Base-by-base conservation (phyloP, 2,888 invertebrate genomes). In the Arctia plantaginis region DNA sequence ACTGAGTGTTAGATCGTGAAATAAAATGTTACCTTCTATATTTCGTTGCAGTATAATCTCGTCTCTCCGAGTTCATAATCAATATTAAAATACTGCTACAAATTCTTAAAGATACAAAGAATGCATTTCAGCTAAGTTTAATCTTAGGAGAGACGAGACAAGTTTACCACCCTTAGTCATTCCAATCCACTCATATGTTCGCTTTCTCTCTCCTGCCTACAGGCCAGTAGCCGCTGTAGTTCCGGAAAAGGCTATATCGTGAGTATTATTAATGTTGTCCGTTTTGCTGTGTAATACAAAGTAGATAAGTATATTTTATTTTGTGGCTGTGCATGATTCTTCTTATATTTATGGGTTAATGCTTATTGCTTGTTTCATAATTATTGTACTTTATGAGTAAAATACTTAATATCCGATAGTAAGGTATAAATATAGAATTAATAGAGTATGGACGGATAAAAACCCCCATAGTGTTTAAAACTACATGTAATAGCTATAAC, bases 221-320 rank as follows among this genome's bases (percentile, higher is more conserved):
- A 98, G 98, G 98, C 98, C 96, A 98, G 98, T 97, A 98, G 98
- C 97, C 97, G 98, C 96, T 98, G 98, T 97, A 98, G 98, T 97
- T 98, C 98, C 96, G 98, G 98, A 96, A 98, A 98, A 97, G 98
- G 98, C 97, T 98, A 98, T 98, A 98, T 98, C 98, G 98, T 98
- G 97, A 98, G 98, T 98, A 97, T 95, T 91, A 87, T 89, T 92
- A 92, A 91, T 93, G 92, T 93, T 94, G 92, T 93, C 92, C 89
- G 91, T 91, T 55, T 90, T 90, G 89, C 86, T 87, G 81, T 87
- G 83, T 88, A 18, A 59, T 30, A 44, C 62, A 30, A 69, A 62
- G 62, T 70, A 70, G 23, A 70, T 80, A 84, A 68, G 72, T 80
- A 77, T 66, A 79, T 72, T 78, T 79, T 80, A 85, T 87, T 88